Evolutionary conservation across 1,140 invertebrate genomes (phyloP).

Genomic region (Thaumetopoea pityocampa): DNA sequence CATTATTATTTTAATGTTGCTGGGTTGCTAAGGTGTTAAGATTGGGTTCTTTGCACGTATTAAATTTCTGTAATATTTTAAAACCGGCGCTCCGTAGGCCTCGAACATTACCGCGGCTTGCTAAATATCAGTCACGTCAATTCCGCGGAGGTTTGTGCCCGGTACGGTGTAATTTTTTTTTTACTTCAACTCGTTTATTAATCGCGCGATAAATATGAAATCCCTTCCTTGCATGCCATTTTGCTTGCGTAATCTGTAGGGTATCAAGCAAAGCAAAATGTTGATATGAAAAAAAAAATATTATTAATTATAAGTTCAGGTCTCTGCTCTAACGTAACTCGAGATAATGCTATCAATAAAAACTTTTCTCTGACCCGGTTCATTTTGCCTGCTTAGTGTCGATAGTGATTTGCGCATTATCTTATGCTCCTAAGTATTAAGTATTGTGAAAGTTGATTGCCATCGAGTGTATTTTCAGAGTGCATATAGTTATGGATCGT

Average conservation of each 20-base stretch:
- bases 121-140: slow-evolving; percentile 44
- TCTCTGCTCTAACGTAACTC: too few relatives aligned
- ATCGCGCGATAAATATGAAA: slow-evolving; percentile 14
- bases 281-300: too few relatives aligned
- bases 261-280: too few relatives aligned
- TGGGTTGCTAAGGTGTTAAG: too few relatives aligned
- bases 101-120: slow-evolving; percentile 18
- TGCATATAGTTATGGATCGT: slow-evolving; percentile 34
- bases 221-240: too few relatives aligned
- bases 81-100: slow-evolving; percentile 18
- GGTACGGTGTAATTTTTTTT: slow-evolving; percentile 34
- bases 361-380: slow-evolving; percentile 14
- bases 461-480: slow-evolving; percentile 26
- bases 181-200: slow-evolving; percentile 15
- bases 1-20: too few relatives aligned
- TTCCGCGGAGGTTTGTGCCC: slow-evolving; percentile 34
- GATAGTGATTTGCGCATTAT: too few relatives aligned
- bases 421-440: slow-evolving; percentile 30
- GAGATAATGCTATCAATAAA: slow-evolving; percentile 30
- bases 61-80: slow-evolving; percentile 5
- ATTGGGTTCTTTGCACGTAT: slow-evolving; percentile 1
- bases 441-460: slow-evolving; percentile 62
- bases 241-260: too few relatives aligned
- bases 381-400: too few relatives aligned
- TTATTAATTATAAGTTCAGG: too few relatives aligned